These are phyloP conservation scores for Drosophila cardini DNA, from an alignment of 1,140 invertebrate genomes.

Conservation along the genomic window DNA sequence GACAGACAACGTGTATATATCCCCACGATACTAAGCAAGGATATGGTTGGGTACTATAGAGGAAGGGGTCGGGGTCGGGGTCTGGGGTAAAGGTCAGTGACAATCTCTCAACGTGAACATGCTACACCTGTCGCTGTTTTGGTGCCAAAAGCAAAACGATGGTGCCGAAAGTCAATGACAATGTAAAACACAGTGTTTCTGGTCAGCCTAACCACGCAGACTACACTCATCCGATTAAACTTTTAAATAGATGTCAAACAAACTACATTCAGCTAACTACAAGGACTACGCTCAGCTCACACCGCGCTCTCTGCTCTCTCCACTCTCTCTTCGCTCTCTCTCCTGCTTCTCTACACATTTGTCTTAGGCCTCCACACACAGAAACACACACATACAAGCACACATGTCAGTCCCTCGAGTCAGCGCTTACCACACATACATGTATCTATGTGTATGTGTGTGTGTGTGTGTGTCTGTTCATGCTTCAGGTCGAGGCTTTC, in stretches of 20 bases:
- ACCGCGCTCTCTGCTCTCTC: background rate
- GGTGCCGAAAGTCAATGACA: slow-evolving; percentile 76
- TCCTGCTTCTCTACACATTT: slow-evolving; percentile 44
- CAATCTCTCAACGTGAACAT: slow-evolving; percentile 16
- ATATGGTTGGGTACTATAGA: background rate
- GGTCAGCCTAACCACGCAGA: slow-evolving; percentile 81
- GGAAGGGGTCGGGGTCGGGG: too few relatives aligned
- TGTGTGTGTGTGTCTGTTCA: slow-evolving; percentile 19
- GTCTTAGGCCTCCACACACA: slow-evolving; percentile 67
- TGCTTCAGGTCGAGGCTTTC: slow-evolving; percentile 42
- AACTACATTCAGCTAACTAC: slow-evolving; percentile 78
- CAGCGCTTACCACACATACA: slow-evolving; percentile 29
- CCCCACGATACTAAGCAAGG: background rate
- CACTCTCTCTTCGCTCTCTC: background rate
- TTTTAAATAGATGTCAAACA: slow-evolving; percentile 84
- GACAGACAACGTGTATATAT: background rate
- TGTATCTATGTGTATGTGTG: slow-evolving; percentile 14
- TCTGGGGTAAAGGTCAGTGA: slow-evolving; percentile 10
- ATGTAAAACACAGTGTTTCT: slow-evolving; percentile 79
- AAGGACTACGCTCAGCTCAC: slow-evolving; percentile 54
- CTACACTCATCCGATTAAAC: slow-evolving; percentile 83
- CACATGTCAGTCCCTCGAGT: slow-evolving; percentile 23
- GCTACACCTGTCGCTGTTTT: slow-evolving; percentile 68
- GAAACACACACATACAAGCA: slow-evolving; percentile 4
- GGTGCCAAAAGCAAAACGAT: slow-evolving; percentile 35